These are phyloP conservation scores for Pseudorasbora parva DNA, from an alignment of 2,113 vertebrate genomes.

Conservation along the genomic window DNA sequence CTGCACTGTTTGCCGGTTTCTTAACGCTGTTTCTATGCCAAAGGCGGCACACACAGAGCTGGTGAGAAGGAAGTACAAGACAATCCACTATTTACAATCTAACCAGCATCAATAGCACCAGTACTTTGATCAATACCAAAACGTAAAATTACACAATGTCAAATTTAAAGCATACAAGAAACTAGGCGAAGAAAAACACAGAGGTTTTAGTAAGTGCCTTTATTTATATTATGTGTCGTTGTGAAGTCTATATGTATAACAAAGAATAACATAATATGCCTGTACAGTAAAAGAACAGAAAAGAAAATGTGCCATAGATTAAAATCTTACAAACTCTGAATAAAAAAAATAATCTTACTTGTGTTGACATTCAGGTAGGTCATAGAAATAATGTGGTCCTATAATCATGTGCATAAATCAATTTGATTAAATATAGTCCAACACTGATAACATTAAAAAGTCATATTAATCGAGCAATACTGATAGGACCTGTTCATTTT, in stretches of 20 bases:
- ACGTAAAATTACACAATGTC: neutral
- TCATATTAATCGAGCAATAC: neutral
- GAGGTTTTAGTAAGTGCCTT: no score
- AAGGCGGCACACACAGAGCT: constrained; percentile 1
- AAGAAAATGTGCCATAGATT: neutral
- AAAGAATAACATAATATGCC: neutral
- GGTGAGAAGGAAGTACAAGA: constrained; percentile 1
- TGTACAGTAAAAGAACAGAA: neutral
- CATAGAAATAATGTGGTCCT: neutral
- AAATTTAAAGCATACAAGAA: no score
- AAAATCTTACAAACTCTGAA: neutral
- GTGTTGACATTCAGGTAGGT: neutral
- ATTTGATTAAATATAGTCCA: neutral
- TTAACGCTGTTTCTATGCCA: constrained; percentile 9
- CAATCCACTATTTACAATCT: neutral
- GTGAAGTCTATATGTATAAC: no score
- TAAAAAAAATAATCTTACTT: neutral
- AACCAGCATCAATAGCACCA: neutral
- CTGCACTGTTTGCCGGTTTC: neutral
- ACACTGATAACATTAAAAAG: neutral
- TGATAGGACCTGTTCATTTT: neutral
- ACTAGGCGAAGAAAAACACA: no score
- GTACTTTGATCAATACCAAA: neutral
- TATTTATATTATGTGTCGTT: no score
- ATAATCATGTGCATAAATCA: neutral